Evolutionary conservation across 2,888 invertebrate species (phyloP).

Genomic region (Philereme transversata): DNA sequence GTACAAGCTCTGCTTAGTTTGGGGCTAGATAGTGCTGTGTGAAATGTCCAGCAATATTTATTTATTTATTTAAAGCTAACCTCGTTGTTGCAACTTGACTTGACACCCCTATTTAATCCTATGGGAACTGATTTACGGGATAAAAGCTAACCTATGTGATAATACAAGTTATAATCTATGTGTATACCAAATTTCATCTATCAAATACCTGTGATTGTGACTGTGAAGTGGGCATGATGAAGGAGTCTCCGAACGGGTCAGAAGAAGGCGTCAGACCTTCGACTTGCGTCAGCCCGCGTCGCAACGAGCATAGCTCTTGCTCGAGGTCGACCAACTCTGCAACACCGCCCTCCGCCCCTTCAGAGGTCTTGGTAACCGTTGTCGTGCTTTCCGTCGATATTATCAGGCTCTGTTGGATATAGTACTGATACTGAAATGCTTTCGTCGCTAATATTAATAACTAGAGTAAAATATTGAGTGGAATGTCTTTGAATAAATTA

Average conservation of each 20-base stretch:
- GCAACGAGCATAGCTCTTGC: conserved; percentile 92
- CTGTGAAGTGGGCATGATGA: conserved; percentile 59
- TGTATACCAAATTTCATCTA: no score
- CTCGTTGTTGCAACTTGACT: no score
- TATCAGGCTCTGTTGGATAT: conserved; percentile 52
- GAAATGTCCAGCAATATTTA: no score
- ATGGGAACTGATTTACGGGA: no score
- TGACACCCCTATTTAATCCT: no score
- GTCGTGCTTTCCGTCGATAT: conserved; percentile 55
- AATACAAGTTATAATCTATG: no score
- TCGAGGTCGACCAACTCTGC: conserved; percentile 95
- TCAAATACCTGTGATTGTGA: conserved; percentile 65
- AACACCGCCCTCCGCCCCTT: conserved; percentile 85
- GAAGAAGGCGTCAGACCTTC: conserved; percentile 91
- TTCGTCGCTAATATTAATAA: not conserved
- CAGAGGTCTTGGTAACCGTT: conserved; percentile 49
- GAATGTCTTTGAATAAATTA: not conserved
- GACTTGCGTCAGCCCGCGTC: conserved; percentile 94
- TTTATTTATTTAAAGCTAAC: no score
- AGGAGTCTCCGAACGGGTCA: conserved; percentile 78
- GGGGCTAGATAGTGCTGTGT: no score
- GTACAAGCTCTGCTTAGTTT: no score
- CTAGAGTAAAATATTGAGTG: not conserved
- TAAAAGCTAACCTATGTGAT: no score
- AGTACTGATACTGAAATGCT: conserved; percentile 12